Conservation (phyloP, 1,140 invertebrate species). For the Drosophila littoralis region DNA sequence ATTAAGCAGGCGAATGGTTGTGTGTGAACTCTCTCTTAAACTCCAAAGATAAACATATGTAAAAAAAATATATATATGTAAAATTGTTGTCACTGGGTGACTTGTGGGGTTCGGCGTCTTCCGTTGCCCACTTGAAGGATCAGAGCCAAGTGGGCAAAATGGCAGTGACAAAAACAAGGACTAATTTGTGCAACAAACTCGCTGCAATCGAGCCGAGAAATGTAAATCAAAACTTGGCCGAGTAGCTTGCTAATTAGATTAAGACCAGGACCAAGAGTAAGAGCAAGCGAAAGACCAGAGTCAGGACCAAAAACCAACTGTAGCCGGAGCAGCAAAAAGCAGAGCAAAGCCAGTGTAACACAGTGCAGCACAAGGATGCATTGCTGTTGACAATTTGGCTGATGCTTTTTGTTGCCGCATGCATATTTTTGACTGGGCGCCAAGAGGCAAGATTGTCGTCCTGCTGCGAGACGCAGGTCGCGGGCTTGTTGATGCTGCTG, state of each 20-base stretch:
- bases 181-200: constrained; percentile 46
- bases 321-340: constrained; percentile 24
- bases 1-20: no score
- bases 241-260: constrained; percentile 75
- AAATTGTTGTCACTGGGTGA: neutral
- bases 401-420: constrained; percentile 44
- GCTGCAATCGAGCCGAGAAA: constrained; percentile 49
- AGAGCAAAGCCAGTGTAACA: neutral
- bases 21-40: no score
- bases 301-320: constrained; percentile 13
- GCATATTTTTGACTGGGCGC: constrained; percentile 67
- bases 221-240: constrained; percentile 77
- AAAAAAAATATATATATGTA: no score
- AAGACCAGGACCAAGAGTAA: constrained; percentile 35
- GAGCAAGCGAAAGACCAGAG: constrained; percentile 14
- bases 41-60: no score
- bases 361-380: constrained; percentile 3
- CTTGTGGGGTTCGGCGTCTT: neutral
- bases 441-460: constrained; percentile 38
- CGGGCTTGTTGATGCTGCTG: constrained; percentile 17
- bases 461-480: constrained; percentile 21
- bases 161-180: constrained; percentile 29
- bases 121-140: neutral
- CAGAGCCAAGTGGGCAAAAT: constrained; percentile 1
- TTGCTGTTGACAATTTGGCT: constrained; percentile 67